Evolutionary conservation across 2,113 vertebrate genomes (phyloP), one percentile per base, ranked within the genome.

Genomic region (Xiphorhynchus elegans): DNA sequence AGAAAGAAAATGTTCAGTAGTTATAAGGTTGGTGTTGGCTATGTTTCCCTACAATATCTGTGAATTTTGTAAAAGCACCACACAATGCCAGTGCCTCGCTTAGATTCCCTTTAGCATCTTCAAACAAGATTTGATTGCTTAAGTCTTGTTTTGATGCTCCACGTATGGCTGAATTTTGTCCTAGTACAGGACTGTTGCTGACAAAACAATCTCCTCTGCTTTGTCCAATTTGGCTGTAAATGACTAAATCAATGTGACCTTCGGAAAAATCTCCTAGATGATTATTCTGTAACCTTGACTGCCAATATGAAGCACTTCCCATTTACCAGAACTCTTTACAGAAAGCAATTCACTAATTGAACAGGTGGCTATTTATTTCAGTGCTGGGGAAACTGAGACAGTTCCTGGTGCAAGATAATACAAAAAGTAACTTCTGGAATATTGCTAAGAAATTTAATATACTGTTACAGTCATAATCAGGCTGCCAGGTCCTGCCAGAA

Each of bases 161-260:
- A 0, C 4, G 6, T 77, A 33, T 33, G 44, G 56, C 52, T 83
- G 64, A 89, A 56, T 82, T 91, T 87, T 68, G 67, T 59, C 17
- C 47, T 28, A 46, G 2, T 55, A 47, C 47, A 81, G 68, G 47
- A 67, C 56, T 52, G 26, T 8, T 87, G 66, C 74, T 94, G 73
- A 80, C 40, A 81, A 86, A 96, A 90, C 66, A 64, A 66, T 69
- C 76, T 91, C 56, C 47, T 77, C 59, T 67, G 28, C 44, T 91
- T 91, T 94, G 46, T 89, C 73, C 77, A 81, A 46, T 89, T 94
- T 77, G 69, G 73, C 74, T 78, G 44, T 60, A 93, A 93, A 91
- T 82, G 5, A 82, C 73, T 84, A 95, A 95, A 89, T 95, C 81
- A 75, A 93, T 84, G 73, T 67, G 84, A 92, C 95, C 80, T 94